Evolutionary conservation across 2,888 invertebrate species (phyloP), one percentile per base, ranked within the genome.

Genomic region (Eilema caniola): DNA sequence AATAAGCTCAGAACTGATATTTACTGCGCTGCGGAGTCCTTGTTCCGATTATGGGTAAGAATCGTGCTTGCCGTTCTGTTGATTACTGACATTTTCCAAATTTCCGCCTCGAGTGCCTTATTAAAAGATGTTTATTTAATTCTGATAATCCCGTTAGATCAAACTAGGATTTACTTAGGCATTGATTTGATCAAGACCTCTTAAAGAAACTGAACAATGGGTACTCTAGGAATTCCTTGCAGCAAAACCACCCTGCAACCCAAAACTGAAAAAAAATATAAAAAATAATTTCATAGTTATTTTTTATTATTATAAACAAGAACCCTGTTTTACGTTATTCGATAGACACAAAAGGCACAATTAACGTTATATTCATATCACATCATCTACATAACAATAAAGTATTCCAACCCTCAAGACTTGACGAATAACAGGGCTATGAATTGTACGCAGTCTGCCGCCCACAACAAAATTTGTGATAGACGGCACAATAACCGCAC

Each of bases 21-120:
- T 94, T 92, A 92, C 93, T 90, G 90, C 94, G 94, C 93, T 94
- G 93, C 90, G 79, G 82, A 92, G 93, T 93, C 94, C 95, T 95
- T 94, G 94, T 93, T 90, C 94, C 92, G 92, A 93, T 94, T 95
- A 94, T 92, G 94, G 95, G 82, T 91, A 92, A 90, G 93, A 93
- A 89, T 95, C 95, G 95, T 94, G 94, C 93, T 89, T 89, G 85
- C 84, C 84, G 89, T 91, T 89, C 86, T 81, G 88, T 90, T 91
- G 90, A 94, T 94, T 92, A 92, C 94, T 90, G 90, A 91, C 93
- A 95, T 95, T 95, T 94, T 94, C 93, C 89, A 93, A 89, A 91
- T 95, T 95, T 95, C 95, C 95, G 93, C 90, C 92, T 94, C 82
- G 86, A 89, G 79, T 89, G 89, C 91, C 92, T 89, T 94, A 94